Percentiles rank a stretch among this genome's conserved stretches.
Conservation (phyloP, 1,140 invertebrate species). For the Ips nitidus region DNA sequence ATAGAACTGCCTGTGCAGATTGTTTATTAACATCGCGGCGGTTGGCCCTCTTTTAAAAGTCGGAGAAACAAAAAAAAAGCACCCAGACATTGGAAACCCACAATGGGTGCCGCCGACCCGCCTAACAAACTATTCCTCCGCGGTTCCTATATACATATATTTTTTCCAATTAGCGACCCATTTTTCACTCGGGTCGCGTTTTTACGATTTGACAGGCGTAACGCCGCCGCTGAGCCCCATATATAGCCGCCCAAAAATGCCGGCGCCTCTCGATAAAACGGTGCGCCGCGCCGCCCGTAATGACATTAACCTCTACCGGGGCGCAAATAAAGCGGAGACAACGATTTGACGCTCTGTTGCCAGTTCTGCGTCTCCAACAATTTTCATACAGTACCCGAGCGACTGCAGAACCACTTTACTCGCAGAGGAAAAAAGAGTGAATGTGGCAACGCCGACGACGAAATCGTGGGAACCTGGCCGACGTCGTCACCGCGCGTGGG, state of each 20-base stretch:
- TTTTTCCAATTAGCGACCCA: slow-evolving; percentile 28
- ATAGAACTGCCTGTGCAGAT: too few species aligned
- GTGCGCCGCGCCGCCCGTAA: slow-evolving; percentile 33
- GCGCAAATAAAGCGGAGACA: slow-evolving; percentile 40
- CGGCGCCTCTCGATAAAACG: slow-evolving; percentile 32
- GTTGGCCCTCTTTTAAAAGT: background rate
- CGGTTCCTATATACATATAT: slow-evolving; percentile 1
- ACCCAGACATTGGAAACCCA: background rate
- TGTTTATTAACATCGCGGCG: too few species aligned
- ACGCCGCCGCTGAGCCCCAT: slow-evolving; percentile 11
- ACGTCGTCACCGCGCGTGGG: slow-evolving; percentile 34
- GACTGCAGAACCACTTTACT: background rate
- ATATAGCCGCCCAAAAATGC: slow-evolving; percentile 33
- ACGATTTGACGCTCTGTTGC: slow-evolving; percentile 23
- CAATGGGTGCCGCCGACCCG: background rate
- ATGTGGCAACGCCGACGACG: slow-evolving; percentile 14
- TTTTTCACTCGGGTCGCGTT: slow-evolving; percentile 21
- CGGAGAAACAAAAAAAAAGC: background rate
- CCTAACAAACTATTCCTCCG: slow-evolving; percentile 2
- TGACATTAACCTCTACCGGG: slow-evolving; percentile 41
- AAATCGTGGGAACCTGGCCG: slow-evolving; percentile 39
- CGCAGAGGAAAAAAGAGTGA: background rate
- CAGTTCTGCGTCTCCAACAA: background rate
- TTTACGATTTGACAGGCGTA: slow-evolving; percentile 31
- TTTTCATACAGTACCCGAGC: background rate